These are phyloP conservation scores for Tragelaphus imberbis DNA, from an alignment of 2,113 vertebrate genomes.

Conservation along the genomic window DNA sequence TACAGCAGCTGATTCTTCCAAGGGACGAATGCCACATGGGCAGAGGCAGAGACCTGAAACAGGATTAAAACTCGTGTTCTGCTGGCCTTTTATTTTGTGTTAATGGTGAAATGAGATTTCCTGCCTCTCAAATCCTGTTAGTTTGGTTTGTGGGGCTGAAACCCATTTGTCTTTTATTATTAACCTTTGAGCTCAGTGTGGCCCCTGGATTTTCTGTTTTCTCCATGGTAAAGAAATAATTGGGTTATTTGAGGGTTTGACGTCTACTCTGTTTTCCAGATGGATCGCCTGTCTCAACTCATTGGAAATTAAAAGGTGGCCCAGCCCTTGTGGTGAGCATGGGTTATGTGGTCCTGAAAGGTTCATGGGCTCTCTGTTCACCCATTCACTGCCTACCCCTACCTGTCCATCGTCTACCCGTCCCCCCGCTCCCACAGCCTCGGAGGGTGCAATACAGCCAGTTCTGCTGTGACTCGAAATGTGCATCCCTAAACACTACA, in stretches of 20 bases:
- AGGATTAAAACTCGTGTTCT: not conserved
- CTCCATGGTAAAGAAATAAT: not conserved
- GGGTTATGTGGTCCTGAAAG: not conserved
- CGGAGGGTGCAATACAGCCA: not conserved
- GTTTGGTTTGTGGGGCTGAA: slow-evolving; percentile 35
- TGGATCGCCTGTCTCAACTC: not conserved
- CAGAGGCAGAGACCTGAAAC: not conserved
- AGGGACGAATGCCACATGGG: accelerated
- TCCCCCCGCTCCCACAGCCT: not conserved
- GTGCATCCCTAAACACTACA: not conserved
- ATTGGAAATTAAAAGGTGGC: not conserved
- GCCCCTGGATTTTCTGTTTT: slow-evolving; percentile 16
- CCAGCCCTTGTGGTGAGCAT: not conserved
- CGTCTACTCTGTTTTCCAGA: slow-evolving; percentile 11
- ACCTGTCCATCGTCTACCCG: not conserved
- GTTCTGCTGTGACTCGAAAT: not conserved
- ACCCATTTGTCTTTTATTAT: slow-evolving; percentile 47
- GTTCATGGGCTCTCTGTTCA: not conserved
- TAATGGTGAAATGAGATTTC: slow-evolving; percentile 62
- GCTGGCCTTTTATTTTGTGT: slow-evolving; percentile 26
- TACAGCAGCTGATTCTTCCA: not conserved
- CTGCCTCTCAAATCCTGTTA: slow-evolving; percentile 58
- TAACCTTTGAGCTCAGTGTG: slow-evolving; percentile 28
- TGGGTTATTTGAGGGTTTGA: slow-evolving; percentile 30
- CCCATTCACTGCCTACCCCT: not conserved